A percentile compares a stretch with the other conserved stretches of the same genome.
Evolutionary conservation across 2,797 vertebrate genomes (phyloP).

Genomic region (Eulemur rubriventer): DNA sequence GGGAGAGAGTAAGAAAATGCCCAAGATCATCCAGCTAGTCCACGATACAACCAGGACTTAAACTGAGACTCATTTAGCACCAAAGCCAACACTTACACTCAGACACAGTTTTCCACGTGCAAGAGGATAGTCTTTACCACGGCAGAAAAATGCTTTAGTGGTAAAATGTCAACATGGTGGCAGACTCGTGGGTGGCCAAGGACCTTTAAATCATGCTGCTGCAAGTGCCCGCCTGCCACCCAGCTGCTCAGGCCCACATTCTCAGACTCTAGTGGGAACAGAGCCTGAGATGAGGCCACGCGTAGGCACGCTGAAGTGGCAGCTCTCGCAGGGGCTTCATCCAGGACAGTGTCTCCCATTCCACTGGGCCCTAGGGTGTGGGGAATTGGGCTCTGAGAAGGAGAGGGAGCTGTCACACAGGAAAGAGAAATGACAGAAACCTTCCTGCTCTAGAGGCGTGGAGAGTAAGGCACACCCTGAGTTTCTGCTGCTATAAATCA

Average conservation of each 20-base stretch:
- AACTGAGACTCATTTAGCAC: not conserved
- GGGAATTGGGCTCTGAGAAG: not conserved
- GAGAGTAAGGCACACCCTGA: slow-evolving; percentile 47
- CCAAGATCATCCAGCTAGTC: not conserved
- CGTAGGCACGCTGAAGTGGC: not conserved
- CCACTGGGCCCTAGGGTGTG: not conserved
- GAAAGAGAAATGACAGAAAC: slow-evolving; percentile 74
- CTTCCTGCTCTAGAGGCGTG: not conserved
- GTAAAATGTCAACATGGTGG: not conserved
- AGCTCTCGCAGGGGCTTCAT: not conserved
- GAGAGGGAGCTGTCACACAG: slow-evolving; percentile 60
- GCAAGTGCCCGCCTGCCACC: not conserved
- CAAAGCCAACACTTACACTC: not conserved
- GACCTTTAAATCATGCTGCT: not conserved
- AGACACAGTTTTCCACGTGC: not conserved
- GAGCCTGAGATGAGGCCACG: not conserved
- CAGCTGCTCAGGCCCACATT: not conserved
- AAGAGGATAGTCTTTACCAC: not conserved
- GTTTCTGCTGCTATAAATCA: slow-evolving; percentile 77
- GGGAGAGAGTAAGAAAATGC: not conserved
- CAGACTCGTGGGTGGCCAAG: not conserved
- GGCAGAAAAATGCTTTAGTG: not conserved
- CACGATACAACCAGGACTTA: not conserved
- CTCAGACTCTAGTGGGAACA: not conserved
- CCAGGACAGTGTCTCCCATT: not conserved